Evolutionary conservation across 1,140 invertebrate species (phyloP).

Genomic region (Aplysia californica): DNA sequence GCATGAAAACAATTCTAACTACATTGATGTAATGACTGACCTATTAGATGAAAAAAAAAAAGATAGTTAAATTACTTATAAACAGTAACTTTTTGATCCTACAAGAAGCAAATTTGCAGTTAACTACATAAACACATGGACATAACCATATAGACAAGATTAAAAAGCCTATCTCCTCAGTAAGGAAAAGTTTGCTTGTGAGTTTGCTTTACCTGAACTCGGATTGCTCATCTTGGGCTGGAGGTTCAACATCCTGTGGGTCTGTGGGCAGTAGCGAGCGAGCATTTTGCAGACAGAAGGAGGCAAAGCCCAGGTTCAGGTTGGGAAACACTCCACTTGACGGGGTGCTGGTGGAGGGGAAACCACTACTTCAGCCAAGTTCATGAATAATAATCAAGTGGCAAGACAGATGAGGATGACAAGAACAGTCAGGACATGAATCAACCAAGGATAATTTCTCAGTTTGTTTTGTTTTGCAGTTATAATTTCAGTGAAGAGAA

Average conservation of each 20-base stretch:
- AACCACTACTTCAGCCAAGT: neutral
- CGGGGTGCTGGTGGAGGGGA: neutral
- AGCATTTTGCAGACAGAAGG: constrained; percentile 88
- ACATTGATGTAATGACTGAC: too few relatives aligned
- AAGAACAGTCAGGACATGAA: too few relatives aligned
- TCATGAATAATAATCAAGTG: neutral
- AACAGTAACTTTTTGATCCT: too few relatives aligned
- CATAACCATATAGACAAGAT: too few relatives aligned
- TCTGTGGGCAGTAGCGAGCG: constrained; percentile 67
- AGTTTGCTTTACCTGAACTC: constrained; percentile 27
- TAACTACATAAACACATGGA: too few relatives aligned
- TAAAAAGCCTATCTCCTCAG: neutral
- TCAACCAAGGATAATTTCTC: too few relatives aligned
- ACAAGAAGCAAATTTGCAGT: too few relatives aligned
- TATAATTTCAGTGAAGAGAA: too few relatives aligned
- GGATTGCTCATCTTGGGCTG: constrained; percentile 34
- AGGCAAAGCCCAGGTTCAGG: constrained; percentile 89
- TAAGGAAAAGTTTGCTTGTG: neutral
- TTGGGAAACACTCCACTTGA: constrained; percentile 76
- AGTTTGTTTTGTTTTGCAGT: too few relatives aligned
- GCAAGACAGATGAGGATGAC: neutral
- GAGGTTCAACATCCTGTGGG: constrained; percentile 33
- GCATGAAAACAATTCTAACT: too few relatives aligned
- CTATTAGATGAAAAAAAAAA: too few relatives aligned
- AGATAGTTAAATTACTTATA: too few relatives aligned